Base-by-base conservation (phyloP, 2,888 invertebrate species). In the Troides helena region DNA sequence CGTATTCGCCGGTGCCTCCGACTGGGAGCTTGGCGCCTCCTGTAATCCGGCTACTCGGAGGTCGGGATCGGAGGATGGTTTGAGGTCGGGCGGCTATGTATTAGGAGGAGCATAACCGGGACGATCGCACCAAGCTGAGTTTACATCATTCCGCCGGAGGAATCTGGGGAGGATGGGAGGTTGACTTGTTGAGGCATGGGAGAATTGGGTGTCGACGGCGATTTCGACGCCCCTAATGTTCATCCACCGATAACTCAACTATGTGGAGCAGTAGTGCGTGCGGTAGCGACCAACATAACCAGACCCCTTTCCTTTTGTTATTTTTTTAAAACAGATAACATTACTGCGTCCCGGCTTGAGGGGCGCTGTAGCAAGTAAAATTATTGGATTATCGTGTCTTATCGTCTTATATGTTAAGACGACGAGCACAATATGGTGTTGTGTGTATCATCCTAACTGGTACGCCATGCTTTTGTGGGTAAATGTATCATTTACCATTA, bases 141-240 rank as follows among this genome's bases (percentile, higher is more conserved):
- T 97, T 96, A 98, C 96, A 98, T 98, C 98, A 97, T 94, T 93
- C 93, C 93, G 94, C 94, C 89, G 94, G 96, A 95, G 97, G 97
- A 98, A 43, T 65, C 65, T 46, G 59, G 58, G 3, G 30, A 30
- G 30, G 39, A 39, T 14, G 8, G 65, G 5, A 17, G 1, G 53
- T 53, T 53, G 53, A n/a, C 1, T 30, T 53, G 53, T 21, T n/a
- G 53, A 65, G 65, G 65, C 98, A 96, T 94, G 94, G 95, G 96
- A 97, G 98, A 95, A 98, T 62, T 36, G 39, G 62, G 96, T 96
- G 98, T 25, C 39, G 39, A 10, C 7, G 1, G 8, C 6, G 8
- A 10, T 6, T 98, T 94, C 96, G 98, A 53, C 98, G 97, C 97
- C 97, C 97, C 97, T 98, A 98, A 97, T 98, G 97, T 96, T 96